Evolutionary conservation across 23 tunicate genomes (phyloP).

Genomic region (Botrylloides violaceus): DNA sequence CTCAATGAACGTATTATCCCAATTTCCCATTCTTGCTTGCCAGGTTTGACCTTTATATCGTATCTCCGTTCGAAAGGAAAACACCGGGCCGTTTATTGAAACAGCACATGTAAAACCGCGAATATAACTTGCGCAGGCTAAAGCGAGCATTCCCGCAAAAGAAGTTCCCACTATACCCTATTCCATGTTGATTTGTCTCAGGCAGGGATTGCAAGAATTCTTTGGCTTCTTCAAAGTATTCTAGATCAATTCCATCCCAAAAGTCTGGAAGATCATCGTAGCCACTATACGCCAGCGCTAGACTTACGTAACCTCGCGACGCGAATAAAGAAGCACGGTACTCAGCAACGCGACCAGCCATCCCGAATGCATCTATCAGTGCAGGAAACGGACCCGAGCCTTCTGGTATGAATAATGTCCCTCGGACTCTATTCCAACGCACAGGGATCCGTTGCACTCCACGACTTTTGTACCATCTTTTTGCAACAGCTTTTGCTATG

Average conservation of each 20-base stretch:
- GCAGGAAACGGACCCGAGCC: constrained; percentile 25
- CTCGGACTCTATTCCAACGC: not conserved
- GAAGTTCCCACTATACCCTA: constrained; percentile 10
- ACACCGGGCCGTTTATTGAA: constrained; percentile 8
- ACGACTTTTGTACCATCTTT: constrained; percentile 11
- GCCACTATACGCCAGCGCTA: constrained; percentile 2
- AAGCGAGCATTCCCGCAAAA: constrained; percentile 2
- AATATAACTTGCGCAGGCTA: constrained; percentile 1
- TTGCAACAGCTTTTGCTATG: not conserved
- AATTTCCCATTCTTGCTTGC: not conserved
- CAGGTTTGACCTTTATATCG: not conserved
- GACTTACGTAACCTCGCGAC: not conserved
- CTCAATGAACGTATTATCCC: not conserved
- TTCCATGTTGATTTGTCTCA: not conserved
- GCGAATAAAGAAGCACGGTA: constrained; percentile 11
- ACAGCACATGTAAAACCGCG: constrained; percentile 1
- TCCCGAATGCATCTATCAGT: constrained; percentile 5
- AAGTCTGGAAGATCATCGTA: constrained; percentile 12
- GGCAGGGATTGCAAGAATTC: constrained; percentile 1
- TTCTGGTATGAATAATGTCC: constrained; percentile 9
- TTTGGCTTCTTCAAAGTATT: constrained; percentile 22
- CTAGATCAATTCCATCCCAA: not conserved
- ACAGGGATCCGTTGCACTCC: constrained; percentile 6
- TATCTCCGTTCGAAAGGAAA: not conserved
- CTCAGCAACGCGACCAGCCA: constrained; percentile 10